A percentile compares a stretch with the other conserved stretches of the same genome.
These are phyloP conservation scores for Neolamprologus ventralis DNA, from an alignment of 2,113 vertebrate species.

Conservation along the genomic window DNA sequence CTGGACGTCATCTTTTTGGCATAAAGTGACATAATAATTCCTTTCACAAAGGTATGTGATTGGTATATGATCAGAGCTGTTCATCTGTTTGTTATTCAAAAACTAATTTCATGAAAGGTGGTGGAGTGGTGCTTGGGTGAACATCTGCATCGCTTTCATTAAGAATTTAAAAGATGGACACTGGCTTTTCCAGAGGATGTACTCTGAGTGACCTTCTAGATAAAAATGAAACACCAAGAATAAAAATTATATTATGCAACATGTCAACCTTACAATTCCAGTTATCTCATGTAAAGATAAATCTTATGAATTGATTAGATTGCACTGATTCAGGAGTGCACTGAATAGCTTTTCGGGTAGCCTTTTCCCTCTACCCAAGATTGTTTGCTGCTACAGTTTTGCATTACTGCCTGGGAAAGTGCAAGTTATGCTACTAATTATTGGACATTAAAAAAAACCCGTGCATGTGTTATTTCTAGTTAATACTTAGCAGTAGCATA, in stretches of 20 bases:
- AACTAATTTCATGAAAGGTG: not conserved
- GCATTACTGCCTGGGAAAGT: not conserved
- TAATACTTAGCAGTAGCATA: not conserved
- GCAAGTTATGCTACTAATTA: not conserved
- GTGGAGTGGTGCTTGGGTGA: not conserved
- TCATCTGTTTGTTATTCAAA: not conserved
- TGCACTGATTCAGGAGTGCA: not conserved
- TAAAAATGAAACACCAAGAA: not conserved
- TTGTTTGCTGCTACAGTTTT: not conserved
- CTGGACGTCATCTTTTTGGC: not conserved
- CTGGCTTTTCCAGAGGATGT: not conserved
- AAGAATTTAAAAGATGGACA: not conserved
- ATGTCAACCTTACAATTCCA: not conserved
- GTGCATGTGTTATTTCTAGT: not conserved
- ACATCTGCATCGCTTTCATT: not conserved
- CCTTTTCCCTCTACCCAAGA: not conserved
- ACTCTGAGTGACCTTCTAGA: not conserved
- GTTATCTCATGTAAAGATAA: not conserved
- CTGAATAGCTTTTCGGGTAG: not conserved
- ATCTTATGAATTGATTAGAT: not conserved
- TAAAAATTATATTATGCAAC: not conserved
- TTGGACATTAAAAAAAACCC: fast-evolving
- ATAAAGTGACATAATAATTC: not conserved
- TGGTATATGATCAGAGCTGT: not conserved
- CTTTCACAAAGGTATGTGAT: not conserved